Percentiles rank a stretch among this genome's conserved stretches.
Evolutionary conservation across 2,113 vertebrate genomes (phyloP).

Genomic region (Carassius carassius): DNA sequence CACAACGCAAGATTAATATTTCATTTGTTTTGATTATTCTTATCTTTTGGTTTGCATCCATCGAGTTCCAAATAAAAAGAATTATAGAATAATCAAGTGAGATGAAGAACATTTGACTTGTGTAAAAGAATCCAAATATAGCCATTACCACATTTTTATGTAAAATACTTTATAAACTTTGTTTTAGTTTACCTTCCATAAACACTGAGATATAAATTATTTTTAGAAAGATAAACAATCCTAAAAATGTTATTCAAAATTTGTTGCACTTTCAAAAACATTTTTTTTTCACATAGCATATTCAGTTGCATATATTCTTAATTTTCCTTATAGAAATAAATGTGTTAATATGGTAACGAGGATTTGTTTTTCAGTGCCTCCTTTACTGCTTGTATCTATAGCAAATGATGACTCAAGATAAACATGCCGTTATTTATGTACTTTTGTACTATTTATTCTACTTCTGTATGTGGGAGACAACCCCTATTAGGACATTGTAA

Average conservation of each 20-base stretch:
- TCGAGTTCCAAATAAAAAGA: not conserved
- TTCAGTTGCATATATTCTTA: not conserved
- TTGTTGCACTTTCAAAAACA: too few species aligned
- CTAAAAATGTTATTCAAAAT: too few species aligned
- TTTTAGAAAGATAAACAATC: too few species aligned
- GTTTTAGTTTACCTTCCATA: not conserved
- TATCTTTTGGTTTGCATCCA: not conserved
- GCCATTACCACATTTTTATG: not conserved
- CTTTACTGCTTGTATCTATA: not conserved
- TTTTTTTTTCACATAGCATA: not conserved
- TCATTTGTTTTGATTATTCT: not conserved
- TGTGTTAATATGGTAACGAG: not conserved
- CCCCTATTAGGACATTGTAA: not conserved
- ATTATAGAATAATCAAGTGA: not conserved
- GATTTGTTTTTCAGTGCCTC: not conserved
- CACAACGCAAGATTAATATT: not conserved
- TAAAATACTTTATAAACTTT: not conserved
- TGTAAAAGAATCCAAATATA: not conserved
- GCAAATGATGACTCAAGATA: not conserved
- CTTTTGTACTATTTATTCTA: not conserved
- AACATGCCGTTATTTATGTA: not conserved
- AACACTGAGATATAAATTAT: not conserved
- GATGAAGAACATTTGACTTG: not conserved
- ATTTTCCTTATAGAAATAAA: not conserved
- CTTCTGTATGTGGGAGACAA: conserved; percentile 9